Conservation (phyloP, 2,113 vertebrate species). For the Seriola rivoliana region DNA sequence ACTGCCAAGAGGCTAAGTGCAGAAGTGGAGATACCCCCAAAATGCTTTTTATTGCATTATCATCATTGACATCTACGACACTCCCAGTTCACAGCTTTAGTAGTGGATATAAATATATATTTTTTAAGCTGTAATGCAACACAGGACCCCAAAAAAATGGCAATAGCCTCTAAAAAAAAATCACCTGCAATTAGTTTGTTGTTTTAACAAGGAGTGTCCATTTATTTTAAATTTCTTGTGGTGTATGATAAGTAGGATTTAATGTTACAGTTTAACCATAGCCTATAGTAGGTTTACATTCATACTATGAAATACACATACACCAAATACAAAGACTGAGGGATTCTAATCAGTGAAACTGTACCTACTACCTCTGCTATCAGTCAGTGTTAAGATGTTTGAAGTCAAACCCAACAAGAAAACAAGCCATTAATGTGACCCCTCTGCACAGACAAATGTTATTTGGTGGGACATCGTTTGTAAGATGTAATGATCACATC, state of each 20-base stretch:
- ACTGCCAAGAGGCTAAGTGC: constrained; percentile 96
- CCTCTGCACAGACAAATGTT: constrained; percentile 57
- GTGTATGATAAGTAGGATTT: not conserved
- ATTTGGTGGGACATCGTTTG: constrained; percentile 71
- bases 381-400: constrained; percentile 54
- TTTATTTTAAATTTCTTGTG: not conserved
- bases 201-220: not conserved
- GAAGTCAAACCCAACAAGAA: constrained; percentile 65
- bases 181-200: constrained; percentile 14
- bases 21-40: constrained; percentile 90
- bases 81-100: constrained; percentile 65
- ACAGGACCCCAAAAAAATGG: constrained; percentile 9
- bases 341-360: constrained; percentile 31
- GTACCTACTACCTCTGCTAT: constrained; percentile 10
- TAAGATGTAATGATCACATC: constrained; percentile 79
- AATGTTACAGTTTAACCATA: not conserved
- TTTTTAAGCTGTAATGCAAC: constrained; percentile 32
- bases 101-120: constrained; percentile 56
- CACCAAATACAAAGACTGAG: not conserved
- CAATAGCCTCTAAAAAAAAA: not conserved
- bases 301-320: not conserved
- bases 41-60: constrained; percentile 94
- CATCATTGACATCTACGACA: constrained; percentile 91
- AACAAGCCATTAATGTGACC: constrained; percentile 68
- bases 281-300: not conserved